phyloP scores from a whole-genome alignment of 2,113 vertebrate genomes.

The Gasterosteus aculeatus region DNA sequence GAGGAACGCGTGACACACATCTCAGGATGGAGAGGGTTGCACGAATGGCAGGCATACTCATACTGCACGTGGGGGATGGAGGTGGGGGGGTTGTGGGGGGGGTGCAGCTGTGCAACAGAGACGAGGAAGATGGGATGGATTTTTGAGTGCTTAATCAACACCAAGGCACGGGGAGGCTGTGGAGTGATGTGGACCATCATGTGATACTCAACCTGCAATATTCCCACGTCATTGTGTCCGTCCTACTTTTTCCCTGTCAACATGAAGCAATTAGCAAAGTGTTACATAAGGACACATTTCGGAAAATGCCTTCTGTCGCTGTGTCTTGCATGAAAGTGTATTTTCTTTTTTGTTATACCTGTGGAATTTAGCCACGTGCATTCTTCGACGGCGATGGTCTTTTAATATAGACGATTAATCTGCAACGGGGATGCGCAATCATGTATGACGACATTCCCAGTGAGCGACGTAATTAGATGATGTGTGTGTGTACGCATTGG shows the following conservation, averaged over 20 bases:
- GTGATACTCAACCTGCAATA: slow-evolving; percentile 48
- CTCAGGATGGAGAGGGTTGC: slow-evolving; percentile 43
- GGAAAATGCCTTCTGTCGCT: slow-evolving; percentile 2
- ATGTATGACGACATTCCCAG: slow-evolving; percentile 54
- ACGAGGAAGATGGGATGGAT: slow-evolving; percentile 5
- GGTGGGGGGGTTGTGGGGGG: background rate
- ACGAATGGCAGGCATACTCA: slow-evolving; percentile 31
- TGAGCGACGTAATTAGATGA: slow-evolving; percentile 59
- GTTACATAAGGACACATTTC: slow-evolving; percentile 41
- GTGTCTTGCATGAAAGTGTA: background rate
- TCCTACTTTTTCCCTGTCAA: slow-evolving; percentile 45
- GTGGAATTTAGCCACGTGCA: slow-evolving; percentile 5
- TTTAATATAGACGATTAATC: slow-evolving; percentile 53
- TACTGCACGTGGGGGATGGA: background rate
- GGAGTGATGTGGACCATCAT: slow-evolving; percentile 31
- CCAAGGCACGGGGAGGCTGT: slow-evolving; percentile 1
- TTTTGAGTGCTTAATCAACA: slow-evolving; percentile 50
- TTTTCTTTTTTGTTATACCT: slow-evolving; percentile 3
- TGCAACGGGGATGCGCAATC: slow-evolving; percentile 29
- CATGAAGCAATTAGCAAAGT: slow-evolving; percentile 35
- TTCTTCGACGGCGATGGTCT: slow-evolving; percentile 3
- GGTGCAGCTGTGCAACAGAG: background rate
- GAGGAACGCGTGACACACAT: slow-evolving; percentile 64
- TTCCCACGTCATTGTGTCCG: slow-evolving; percentile 35
- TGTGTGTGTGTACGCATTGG: background rate